Percentiles rank a stretch among this genome's conserved stretches.
Conservation (phyloP, 2,888 invertebrate genomes). For the Dryobotodes eremita region DNA sequence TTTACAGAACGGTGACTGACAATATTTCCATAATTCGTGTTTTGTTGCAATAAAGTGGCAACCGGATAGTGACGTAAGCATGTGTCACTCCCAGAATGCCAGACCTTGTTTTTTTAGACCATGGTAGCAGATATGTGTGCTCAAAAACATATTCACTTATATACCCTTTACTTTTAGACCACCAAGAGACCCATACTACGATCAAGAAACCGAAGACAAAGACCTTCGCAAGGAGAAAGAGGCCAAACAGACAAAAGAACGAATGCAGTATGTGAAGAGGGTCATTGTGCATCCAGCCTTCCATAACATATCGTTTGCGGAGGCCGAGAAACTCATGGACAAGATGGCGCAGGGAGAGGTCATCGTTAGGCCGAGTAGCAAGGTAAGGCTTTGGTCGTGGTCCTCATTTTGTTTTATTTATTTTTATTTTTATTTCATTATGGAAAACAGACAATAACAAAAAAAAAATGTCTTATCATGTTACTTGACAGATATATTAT, state of each 20-base stretch:
- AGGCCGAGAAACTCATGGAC: slow-evolving; percentile 97
- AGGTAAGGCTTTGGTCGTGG: slow-evolving; percentile 85
- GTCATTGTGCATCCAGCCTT: slow-evolving; percentile 99
- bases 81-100: too few species aligned
- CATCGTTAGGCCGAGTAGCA: slow-evolving; percentile 98
- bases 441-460: background rate
- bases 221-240: slow-evolving; percentile 95
- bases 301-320: slow-evolving; percentile 98
- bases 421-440: background rate
- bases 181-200: slow-evolving; percentile 97
- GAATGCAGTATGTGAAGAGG: slow-evolving; percentile 97
- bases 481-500: too few species aligned
- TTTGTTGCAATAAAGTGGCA: too few species aligned
- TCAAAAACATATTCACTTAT: background rate
- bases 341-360: slow-evolving; percentile 99
- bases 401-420: background rate
- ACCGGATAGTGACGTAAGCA: too few species aligned
- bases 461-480: too few species aligned
- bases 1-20: too few species aligned
- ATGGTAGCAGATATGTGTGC: background rate
- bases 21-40: too few species aligned
- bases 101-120: too few species aligned
- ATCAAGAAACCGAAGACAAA: slow-evolving; percentile 95
- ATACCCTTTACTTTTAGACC: slow-evolving; percentile 90
- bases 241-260: slow-evolving; percentile 95